Base-by-base conservation (phyloP, 2,797 vertebrate genomes). In the Cossypha niveicapilla region DNA sequence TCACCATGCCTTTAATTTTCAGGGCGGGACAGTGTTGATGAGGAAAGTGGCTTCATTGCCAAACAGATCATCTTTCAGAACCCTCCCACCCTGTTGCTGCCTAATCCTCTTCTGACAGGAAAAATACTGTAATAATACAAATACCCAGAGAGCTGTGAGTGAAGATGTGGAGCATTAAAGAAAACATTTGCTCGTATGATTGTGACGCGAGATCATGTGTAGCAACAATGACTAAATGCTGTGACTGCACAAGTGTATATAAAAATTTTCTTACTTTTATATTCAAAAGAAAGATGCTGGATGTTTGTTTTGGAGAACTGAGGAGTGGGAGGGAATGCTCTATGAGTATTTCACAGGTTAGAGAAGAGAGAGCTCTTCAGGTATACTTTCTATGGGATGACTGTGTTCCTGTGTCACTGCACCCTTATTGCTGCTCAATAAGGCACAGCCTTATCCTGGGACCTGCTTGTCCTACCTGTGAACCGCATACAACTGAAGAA, bases 161-260 rank as follows among this genome's bases (percentile, higher is more conserved):
- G 42, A 63, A 57, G 27, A n/a, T 89, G 30, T 39, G 34, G 48
- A 35, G 7, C 28, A 42, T 42, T 65, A 35, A 57, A 62, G 45
- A 39, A 83, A 51, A 41, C 1, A 1, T 35, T 77, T 73, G 12
- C 24, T 70, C 0, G 1, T 65, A 47, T 44, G 78, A 17, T 18
- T 70, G 44, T 63, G 63, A 6, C 2, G 4, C 0, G 0, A 21
- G 9, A 27, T 58, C 0, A 0, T 35, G 13, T 76, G 34, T 60
- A 44, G 23, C 42, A 54, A 30, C 12, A 30, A 34, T 15, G 8
- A 45, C 53, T 63, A 24, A 68, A 66, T 51, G 27, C 22, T 9
- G 10, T 17, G 42, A n/a, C 17, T 57, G 35, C 28, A 18, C 17
- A 34, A 37, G n/a, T 66, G 51, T 22, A 4, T 24, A 19, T 32